These are phyloP conservation scores for Criorhina ranunculi DNA, from an alignment of 2,888 invertebrate species.

Conservation along the genomic window DNA sequence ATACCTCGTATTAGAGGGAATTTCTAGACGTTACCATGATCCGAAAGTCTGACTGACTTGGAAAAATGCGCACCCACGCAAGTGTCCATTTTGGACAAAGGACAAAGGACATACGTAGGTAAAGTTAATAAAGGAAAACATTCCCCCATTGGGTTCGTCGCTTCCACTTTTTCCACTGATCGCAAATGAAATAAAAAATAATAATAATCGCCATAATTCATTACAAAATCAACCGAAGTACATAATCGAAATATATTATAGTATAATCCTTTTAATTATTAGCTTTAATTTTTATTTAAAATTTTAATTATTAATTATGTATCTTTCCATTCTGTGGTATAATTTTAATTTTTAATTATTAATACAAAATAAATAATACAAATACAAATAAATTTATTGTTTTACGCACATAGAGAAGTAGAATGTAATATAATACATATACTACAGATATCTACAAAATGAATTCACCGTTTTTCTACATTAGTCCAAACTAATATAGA, in stretches of 20 bases:
- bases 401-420: conserved; percentile 53
- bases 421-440: conserved; percentile 28
- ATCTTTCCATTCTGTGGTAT: conserved; percentile 59
- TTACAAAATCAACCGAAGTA: conserved; percentile 5
- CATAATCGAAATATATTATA: background rate
- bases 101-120: too few species aligned
- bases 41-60: too few species aligned
- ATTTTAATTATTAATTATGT: conserved; percentile 12
- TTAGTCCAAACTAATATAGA: conserved; percentile 21
- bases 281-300: conserved; percentile 42
- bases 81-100: too few species aligned
- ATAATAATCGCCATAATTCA: conserved; percentile 5
- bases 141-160: background rate
- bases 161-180: background rate
- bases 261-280: conserved; percentile 6
- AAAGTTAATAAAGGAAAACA: too few species aligned
- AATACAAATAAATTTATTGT: conserved; percentile 2
- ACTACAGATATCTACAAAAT: conserved; percentile 29
- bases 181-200: background rate
- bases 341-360: conserved; percentile 37
- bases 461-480: conserved; percentile 22
- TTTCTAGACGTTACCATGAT: too few species aligned
- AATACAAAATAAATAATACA: conserved; percentile 12
- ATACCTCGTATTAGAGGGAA: too few species aligned
- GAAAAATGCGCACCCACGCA: too few species aligned